Evolutionary conservation across 2,113 vertebrate genomes (phyloP), one percentile per base, ranked within the genome.

Genomic region (Triplophysa tibetana): DNA sequence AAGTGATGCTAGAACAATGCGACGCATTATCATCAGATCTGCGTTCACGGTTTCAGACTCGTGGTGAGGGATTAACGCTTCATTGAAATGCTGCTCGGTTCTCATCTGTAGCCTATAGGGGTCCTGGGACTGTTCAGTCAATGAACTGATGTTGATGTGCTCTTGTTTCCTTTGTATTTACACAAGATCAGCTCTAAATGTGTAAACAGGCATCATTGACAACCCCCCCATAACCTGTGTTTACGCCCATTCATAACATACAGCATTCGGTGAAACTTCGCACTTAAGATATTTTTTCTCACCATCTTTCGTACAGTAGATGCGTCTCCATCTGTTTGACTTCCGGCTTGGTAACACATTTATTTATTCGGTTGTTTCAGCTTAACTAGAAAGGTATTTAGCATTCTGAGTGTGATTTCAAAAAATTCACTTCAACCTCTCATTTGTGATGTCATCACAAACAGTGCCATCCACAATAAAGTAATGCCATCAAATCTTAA

Each of bases 1-100:
- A 79, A 88, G 87, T 85, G 87, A 80, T 81, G 58, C 82, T 80
- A 85, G 84, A 90, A 85, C 81, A 77, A 82, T 82, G 73, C 63
- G 45, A 75, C 82, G 84, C 56, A 66, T 90, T 87, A 88, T 89
- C 80, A 50, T 61, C 67, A 38, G 3, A 85, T 87, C 85, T 83
- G 72, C 43, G 77, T 63, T 45, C 67, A 58, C 24, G 48, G 68
- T 24, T 56, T n/a, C 48, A 81, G 56, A 79, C 50, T 58, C 70
- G 21, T 43, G 70, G 48, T n/a, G 80, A 79, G n/a, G 77, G 81
- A 85, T 86, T 78, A 80, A 13, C 61, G 69, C 72, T 75, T 79
- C 60, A 38, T 48, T 72, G 33, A 43, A 61, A 17, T 0, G 19
- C 26, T 26, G 2, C 21, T 60, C 24, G 54, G 29, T 50, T 12